These are phyloP conservation scores for Drosophila prostipennis DNA, from an alignment of 2,888 invertebrate genomes.

Conservation along the genomic window DNA sequence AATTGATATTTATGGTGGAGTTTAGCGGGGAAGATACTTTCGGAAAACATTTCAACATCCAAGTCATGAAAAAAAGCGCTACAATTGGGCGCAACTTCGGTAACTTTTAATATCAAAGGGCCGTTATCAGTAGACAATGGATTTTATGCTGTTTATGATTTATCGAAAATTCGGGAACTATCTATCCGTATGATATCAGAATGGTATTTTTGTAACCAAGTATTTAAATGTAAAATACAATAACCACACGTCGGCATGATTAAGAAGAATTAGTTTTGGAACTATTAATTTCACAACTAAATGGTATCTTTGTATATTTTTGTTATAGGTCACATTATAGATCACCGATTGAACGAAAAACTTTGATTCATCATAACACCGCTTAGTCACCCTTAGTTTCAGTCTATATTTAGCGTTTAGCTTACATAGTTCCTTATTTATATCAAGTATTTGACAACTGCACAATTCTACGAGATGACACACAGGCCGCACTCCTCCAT, in stretches of 20 bases:
- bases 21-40: background rate
- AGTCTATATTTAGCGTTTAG: constrained; percentile 29
- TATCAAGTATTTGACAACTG: constrained; percentile 3
- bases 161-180: background rate
- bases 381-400: constrained; percentile 7
- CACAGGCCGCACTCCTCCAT: constrained; percentile 65
- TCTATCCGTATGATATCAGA: constrained; percentile 13
- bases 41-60: background rate
- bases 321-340: background rate
- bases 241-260: background rate
- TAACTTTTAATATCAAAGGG: constrained; percentile 1
- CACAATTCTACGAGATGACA: constrained; percentile 52
- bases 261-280: background rate
- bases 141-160: constrained; percentile 13
- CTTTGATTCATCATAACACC: constrained; percentile 22
- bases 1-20: constrained; percentile 56
- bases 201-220: background rate
- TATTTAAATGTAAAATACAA: background rate
- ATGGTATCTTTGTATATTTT: background rate
- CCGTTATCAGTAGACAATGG: constrained; percentile 9
- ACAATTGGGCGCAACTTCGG: background rate
- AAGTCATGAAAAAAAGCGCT: background rate
- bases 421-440: constrained; percentile 20
- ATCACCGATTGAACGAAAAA: background rate
- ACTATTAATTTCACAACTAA: background rate